Base-by-base conservation (phyloP, 2,113 vertebrate genomes). In the Herpetotheres cachinnans region DNA sequence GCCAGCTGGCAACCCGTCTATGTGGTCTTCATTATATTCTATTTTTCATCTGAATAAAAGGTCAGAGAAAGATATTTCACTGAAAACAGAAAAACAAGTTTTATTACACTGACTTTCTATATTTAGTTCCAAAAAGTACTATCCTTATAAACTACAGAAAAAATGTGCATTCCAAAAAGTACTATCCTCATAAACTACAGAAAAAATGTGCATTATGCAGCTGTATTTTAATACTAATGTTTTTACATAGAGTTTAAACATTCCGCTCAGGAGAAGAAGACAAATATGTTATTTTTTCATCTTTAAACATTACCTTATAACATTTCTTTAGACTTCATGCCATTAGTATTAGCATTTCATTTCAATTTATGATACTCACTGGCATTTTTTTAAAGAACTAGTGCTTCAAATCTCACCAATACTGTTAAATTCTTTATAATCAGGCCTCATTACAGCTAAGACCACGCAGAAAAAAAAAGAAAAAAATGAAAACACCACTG, bases 271-370 rank as follows among this genome's bases (percentile, higher is more conserved):
- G 80, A 96, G 65, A 97, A 97, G 91, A 92, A 89, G 84, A 87
- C 62, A 92, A 90, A 96, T 94, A 91, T 91, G 93, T 96, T 96
- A 77, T 61, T 36, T 91, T 89, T 71, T 95, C 86, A 91, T 95
- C 92, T 95, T 97, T 96, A 97, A 95, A 96, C 78, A 77, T 91
- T 95, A 86, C 27, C 76, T 81, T 96, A 61, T 94, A 96, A 95
- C 36, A 91, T 82, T 86, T 58, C 92, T 91, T 96, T 90, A 90
- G 72, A 95, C 78, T 95, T 96, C 92, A 96, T 92, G 26, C 13
- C 24, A 80, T 92, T 93, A 86, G 42, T 96, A 91, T 90, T 67
- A 94, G 34, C 50, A 47, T 95, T 94, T 96, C 26, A 90, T 90
- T 98, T 97, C 58, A 82, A 50, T 90, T 95, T 87, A 82, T 89